Percentiles rank a stretch among this genome's conserved stretches.
Evolutionary conservation across 2,797 vertebrate genomes (phyloP).

Genomic region (Sebastes steindachneri): DNA sequence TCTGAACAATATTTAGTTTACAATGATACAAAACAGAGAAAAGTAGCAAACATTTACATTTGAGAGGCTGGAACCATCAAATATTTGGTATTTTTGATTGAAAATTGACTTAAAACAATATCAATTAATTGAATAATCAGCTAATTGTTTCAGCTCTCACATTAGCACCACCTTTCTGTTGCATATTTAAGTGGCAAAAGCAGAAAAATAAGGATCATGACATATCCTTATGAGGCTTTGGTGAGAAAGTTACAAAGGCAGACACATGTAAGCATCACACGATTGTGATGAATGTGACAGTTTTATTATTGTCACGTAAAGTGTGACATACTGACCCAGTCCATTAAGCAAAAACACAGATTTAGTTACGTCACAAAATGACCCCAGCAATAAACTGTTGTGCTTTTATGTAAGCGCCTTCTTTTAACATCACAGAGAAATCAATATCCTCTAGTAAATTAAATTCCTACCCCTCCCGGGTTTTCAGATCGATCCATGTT

Average conservation of each 20-base stretch:
- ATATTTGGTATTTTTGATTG: neutral
- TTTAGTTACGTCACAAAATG: neutral
- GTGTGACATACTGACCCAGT: neutral
- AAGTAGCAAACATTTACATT: neutral
- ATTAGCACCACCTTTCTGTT: neutral
- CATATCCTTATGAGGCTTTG: neutral
- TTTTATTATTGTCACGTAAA: neutral
- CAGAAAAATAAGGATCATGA: neutral
- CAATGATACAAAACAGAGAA: neutral
- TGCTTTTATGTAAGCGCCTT: conserved; percentile 7
- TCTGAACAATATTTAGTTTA: neutral
- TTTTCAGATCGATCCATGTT: conserved; percentile 83
- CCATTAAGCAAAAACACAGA: neutral
- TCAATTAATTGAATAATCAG: neutral
- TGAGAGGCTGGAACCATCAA: neutral
- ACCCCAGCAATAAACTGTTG: neutral
- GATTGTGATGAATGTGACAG: too few species aligned
- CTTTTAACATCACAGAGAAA: conserved; percentile 40
- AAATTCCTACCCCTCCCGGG: neutral
- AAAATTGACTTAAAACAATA: neutral
- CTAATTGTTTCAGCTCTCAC: neutral
- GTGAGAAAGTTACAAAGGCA: neutral
- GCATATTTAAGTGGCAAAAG: neutral
- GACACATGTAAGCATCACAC: neutral
- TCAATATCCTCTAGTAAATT: conserved; percentile 57